Evolutionary conservation across 1,140 invertebrate genomes (phyloP).

Genomic region (Globodera rostochiensis): DNA sequence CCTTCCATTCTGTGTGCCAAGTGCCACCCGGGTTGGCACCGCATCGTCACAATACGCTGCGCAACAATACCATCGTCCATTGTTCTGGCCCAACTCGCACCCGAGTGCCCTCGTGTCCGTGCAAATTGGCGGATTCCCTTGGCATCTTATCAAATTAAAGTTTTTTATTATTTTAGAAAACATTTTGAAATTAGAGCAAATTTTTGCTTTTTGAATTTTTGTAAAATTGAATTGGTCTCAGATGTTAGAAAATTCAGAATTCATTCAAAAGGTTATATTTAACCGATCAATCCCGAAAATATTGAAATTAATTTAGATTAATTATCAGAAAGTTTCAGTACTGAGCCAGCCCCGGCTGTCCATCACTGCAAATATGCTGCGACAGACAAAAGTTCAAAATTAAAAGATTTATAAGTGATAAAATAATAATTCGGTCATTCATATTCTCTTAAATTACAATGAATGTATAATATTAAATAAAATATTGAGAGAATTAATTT

Average conservation of each 20-base stretch:
- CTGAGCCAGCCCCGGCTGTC: not conserved
- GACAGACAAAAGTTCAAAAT: not conserved
- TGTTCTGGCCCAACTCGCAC: not conserved
- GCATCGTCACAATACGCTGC: not conserved
- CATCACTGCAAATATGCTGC: not conserved
- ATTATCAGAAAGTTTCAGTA: not conserved
- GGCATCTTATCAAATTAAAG: not conserved
- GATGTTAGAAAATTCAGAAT: too few species aligned
- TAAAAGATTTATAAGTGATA: too few species aligned
- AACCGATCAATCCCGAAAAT: too few species aligned
- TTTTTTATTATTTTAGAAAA: too few species aligned
- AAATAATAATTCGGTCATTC: too few species aligned
- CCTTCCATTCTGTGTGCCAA: not conserved
- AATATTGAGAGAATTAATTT: too few species aligned
- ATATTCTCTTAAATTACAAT: too few species aligned
- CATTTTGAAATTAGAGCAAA: too few species aligned
- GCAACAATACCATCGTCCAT: not conserved
- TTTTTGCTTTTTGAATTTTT: too few species aligned
- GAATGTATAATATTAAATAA: too few species aligned
- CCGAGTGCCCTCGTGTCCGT: not conserved
- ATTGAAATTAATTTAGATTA: not conserved
- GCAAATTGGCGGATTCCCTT: not conserved
- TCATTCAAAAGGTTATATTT: too few species aligned
- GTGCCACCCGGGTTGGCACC: not conserved
- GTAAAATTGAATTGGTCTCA: too few species aligned